Evolutionary conservation across 2,888 invertebrate genomes (phyloP).

Genomic region (Poecilobothrus nobilitatus): DNA sequence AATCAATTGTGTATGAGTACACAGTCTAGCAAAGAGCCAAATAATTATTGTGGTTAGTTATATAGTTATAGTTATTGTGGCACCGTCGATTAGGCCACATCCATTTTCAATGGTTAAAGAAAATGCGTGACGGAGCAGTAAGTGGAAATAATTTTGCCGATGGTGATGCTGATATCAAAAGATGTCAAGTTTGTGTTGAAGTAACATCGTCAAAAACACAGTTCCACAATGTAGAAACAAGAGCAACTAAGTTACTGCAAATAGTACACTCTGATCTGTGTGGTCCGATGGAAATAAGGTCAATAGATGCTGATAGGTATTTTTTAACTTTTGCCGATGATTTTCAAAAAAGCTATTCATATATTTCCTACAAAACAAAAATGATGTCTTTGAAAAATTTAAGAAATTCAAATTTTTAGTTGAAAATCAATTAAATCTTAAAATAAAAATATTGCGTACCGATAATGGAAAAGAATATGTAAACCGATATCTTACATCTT

Average conservation of each 20-base stretch:
- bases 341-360: neutral
- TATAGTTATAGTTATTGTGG: too few relatives aligned
- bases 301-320: constrained; percentile 22
- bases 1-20: too few relatives aligned
- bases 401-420: neutral
- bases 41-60: too few relatives aligned
- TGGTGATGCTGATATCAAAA: constrained; percentile 8
- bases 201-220: neutral
- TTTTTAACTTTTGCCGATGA: constrained; percentile 14
- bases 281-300: constrained; percentile 21
- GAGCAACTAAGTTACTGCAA: constrained; percentile 18
- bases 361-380: neutral
- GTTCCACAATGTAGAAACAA: constrained; percentile 19
- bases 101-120: too few relatives aligned
- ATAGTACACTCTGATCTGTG: constrained; percentile 20
- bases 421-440: neutral
- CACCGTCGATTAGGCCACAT: too few relatives aligned
- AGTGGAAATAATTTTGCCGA: constrained; percentile 15
- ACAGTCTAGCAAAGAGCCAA: too few relatives aligned
- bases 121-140: constrained; percentile 10
- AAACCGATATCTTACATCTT: neutral
- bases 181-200: neutral
- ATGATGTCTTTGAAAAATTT: neutral
- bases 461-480: neutral
- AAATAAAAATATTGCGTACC: neutral